Evolutionary conservation across 2,797 vertebrate species (phyloP).

Genomic region (Microctenopoma stevenorrisi): DNA sequence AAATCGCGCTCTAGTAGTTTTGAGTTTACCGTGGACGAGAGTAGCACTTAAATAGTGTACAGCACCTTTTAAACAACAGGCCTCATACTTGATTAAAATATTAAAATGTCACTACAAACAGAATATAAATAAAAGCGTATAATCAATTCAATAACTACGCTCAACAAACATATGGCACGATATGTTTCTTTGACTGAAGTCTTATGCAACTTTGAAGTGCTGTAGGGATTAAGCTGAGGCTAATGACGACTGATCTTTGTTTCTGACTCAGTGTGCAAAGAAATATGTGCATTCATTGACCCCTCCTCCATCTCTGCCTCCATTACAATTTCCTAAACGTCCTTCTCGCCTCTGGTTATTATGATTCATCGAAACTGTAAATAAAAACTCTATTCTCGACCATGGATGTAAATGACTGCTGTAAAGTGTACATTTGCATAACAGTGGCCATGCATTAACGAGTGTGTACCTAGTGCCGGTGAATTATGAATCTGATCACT

Average conservation of each 20-base stretch:
- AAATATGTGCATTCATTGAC: slow-evolving; percentile 65
- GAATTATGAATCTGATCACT: slow-evolving; percentile 67
- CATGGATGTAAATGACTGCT: slow-evolving; percentile 61
- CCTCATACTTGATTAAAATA: no score
- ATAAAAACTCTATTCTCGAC: slow-evolving; percentile 62
- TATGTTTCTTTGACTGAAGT: slow-evolving; percentile 26
- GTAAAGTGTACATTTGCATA: slow-evolving; percentile 70
- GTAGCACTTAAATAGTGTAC: no score
- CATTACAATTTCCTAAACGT: slow-evolving; percentile 41
- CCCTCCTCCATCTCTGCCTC: slow-evolving; percentile 31
- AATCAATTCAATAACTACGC: neutral
- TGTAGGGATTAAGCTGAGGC: slow-evolving; percentile 43
- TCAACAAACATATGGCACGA: neutral
- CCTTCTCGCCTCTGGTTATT: slow-evolving; percentile 49
- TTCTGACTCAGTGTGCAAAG: slow-evolving; percentile 26
- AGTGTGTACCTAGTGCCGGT: slow-evolving; percentile 46
- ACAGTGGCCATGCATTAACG: slow-evolving; percentile 59
- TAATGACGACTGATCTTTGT: slow-evolving; percentile 64
- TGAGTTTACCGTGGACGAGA: no score
- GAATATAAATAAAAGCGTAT: no score
- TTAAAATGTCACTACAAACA: no score
- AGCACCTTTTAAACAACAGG: no score
- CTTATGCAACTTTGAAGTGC: slow-evolving; percentile 35
- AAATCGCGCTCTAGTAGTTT: no score
- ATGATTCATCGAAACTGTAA: slow-evolving; percentile 73